Conservation (phyloP, 2,888 invertebrate genomes). For the Syrphus vitripennis region DNA sequence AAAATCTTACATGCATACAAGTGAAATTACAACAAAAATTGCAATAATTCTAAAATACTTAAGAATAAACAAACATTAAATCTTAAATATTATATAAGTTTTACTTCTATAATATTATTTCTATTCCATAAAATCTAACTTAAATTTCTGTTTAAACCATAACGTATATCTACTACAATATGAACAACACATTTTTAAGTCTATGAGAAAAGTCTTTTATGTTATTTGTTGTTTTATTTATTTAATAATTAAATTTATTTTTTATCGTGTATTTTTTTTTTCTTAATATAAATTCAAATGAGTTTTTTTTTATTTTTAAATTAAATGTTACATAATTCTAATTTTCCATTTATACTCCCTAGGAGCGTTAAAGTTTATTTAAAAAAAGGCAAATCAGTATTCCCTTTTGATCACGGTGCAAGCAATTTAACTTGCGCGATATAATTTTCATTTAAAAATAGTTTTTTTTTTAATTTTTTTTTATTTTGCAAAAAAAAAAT, state of each 20-base stretch:
- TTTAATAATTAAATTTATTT: neutral
- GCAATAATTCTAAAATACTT: neutral
- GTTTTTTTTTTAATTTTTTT: constrained; percentile 17
- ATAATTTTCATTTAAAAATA: neutral
- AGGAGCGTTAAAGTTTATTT: constrained; percentile 48
- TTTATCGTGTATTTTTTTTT: neutral
- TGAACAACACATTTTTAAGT: constrained; percentile 63
- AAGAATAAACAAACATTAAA: constrained; percentile 5
- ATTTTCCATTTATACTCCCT: constrained; percentile 44
- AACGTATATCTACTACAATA: constrained; percentile 16
- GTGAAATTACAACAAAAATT: constrained; percentile 14
- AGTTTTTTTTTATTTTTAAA: constrained; percentile 19
- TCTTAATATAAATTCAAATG: neutral
- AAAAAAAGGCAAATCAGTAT: constrained; percentile 1
- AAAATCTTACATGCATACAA: constrained; percentile 38
- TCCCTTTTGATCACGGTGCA: constrained; percentile 26
- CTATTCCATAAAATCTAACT: neutral
- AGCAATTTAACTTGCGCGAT: constrained; percentile 33
- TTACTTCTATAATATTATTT: neutral
- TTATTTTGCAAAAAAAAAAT: neutral
- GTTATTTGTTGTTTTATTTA: constrained; percentile 35
- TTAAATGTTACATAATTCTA: constrained; percentile 49
- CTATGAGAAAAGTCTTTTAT: constrained; percentile 70
- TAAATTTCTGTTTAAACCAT: neutral
- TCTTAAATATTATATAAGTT: neutral